A percentile compares a stretch with the other conserved stretches of the same genome.
Conservation (phyloP, 2,113 vertebrate species). For the Lucifuga dentata region DNA sequence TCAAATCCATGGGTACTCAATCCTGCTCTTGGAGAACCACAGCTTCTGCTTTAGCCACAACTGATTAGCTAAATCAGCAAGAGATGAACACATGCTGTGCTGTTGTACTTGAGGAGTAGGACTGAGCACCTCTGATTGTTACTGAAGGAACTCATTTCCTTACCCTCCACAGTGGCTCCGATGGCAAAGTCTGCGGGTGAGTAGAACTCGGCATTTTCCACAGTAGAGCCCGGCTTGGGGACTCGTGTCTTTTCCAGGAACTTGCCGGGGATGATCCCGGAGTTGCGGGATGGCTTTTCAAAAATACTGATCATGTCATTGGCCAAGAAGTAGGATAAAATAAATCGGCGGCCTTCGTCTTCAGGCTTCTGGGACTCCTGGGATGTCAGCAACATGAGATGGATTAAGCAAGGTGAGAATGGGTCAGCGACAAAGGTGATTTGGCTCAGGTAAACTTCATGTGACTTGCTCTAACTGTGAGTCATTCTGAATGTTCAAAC, state of each 20-base stretch:
- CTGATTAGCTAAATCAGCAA: too few species aligned
- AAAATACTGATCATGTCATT: slow-evolving; percentile 91
- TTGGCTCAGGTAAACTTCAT: too few species aligned
- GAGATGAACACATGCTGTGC: too few species aligned
- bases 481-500: not conserved
- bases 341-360: slow-evolving; percentile 86
- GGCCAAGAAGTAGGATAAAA: slow-evolving; percentile 89
- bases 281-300: slow-evolving; percentile 87
- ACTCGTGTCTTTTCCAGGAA: slow-evolving; percentile 87
- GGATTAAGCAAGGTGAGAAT: too few species aligned
- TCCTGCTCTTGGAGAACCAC: too few species aligned
- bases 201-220: slow-evolving; percentile 87
- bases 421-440: too few species aligned
- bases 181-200: slow-evolving; percentile 89
- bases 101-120: too few species aligned
- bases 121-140: too few species aligned
- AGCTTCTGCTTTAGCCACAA: too few species aligned
- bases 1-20: too few species aligned
- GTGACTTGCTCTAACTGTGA: too few species aligned
- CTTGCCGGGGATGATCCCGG: slow-evolving; percentile 89
- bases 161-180: slow-evolving; percentile 90
- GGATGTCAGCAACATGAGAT: not conserved
- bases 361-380: slow-evolving; percentile 88
- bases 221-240: slow-evolving; percentile 83
- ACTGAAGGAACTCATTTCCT: not conserved